phyloP scores from a whole-genome alignment of 1,140 invertebrate species.

The Meloidogyne chitwoodi region DNA sequence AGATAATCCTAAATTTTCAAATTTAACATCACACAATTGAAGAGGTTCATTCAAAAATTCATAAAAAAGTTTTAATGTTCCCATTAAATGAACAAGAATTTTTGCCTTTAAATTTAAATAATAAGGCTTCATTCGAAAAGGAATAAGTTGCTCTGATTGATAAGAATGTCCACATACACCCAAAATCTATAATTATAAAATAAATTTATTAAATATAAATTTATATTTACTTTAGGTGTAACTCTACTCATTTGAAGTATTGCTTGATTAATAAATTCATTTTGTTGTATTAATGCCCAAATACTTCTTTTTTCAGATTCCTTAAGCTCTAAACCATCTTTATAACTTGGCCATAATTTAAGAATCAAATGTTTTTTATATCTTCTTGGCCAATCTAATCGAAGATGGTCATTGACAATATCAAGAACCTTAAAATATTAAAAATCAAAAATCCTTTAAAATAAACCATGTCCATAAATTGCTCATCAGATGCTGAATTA shows the following conservation, averaged over 20 bases:
- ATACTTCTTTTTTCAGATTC: slow-evolving; percentile 48
- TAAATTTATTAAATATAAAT: not conserved
- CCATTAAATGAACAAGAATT: slow-evolving; percentile 58
- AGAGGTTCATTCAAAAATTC: slow-evolving; percentile 59
- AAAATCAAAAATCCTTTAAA: not conserved
- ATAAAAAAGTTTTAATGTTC: slow-evolving; percentile 57
- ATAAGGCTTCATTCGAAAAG: slow-evolving; percentile 56
- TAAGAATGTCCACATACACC: slow-evolving; percentile 59
- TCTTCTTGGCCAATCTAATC: slow-evolving; percentile 47
- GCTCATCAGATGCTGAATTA: slow-evolving; percentile 42
- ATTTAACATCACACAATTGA: slow-evolving; percentile 60
- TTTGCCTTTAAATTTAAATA: slow-evolving; percentile 53
- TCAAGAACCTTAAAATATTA: slow-evolving; percentile 48
- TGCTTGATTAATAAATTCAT: slow-evolving; percentile 55
- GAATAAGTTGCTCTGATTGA: slow-evolving; percentile 48
- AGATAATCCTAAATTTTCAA: slow-evolving; percentile 58
- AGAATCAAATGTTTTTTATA: slow-evolving; percentile 50
- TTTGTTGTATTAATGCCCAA: slow-evolving; percentile 57
- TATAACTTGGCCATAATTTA: slow-evolving; percentile 48
- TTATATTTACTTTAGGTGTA: slow-evolving; percentile 46
- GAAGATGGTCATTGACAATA: slow-evolving; percentile 53
- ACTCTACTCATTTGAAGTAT: slow-evolving; percentile 50
- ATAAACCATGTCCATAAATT: slow-evolving; percentile 50
- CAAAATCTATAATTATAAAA: slow-evolving; percentile 21
- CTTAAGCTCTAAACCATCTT: slow-evolving; percentile 20